Evolutionary conservation across 2,113 vertebrate genomes (phyloP).

Genomic region (Psilopogon haemacephalus): DNA sequence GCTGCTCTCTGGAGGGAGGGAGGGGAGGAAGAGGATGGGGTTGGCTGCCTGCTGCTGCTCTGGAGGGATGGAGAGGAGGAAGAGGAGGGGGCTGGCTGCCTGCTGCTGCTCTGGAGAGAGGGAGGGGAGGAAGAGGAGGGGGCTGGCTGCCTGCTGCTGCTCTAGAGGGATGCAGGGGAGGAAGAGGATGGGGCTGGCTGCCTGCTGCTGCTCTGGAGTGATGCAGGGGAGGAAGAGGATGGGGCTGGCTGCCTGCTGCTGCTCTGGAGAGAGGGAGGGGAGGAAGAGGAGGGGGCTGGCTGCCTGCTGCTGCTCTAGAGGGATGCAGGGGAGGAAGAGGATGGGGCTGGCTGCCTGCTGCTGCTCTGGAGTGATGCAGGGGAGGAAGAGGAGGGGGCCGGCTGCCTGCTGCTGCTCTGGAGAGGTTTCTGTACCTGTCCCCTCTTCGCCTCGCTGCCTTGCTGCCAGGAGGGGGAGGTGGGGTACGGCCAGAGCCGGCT

Average conservation of each 20-base stretch:
- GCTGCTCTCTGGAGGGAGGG: not conserved
- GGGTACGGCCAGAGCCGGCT: constrained; percentile 88
- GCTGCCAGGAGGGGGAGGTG: constrained; percentile 82
- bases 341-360: not conserved
- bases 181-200: not conserved
- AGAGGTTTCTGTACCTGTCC: constrained; percentile 76
- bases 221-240: not conserved
- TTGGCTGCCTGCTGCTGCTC: not conserved
- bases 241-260: not conserved
- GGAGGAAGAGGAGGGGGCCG: not conserved
- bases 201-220: not conserved
- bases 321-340: not conserved
- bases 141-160: not conserved
- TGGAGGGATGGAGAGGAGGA: not conserved
- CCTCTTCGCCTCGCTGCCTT: constrained; percentile 80
- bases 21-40: not conserved
- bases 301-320: not conserved
- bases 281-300: not conserved
- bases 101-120: not conserved
- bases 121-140: not conserved
- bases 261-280: not conserved
- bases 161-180: not conserved
- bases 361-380: not conserved
- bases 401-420: not conserved
- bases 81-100: not conserved